Evolutionary conservation across 2,888 invertebrate genomes (phyloP), one percentile per base, ranked within the genome.

Genomic region (Parnassius orleans): DNA sequence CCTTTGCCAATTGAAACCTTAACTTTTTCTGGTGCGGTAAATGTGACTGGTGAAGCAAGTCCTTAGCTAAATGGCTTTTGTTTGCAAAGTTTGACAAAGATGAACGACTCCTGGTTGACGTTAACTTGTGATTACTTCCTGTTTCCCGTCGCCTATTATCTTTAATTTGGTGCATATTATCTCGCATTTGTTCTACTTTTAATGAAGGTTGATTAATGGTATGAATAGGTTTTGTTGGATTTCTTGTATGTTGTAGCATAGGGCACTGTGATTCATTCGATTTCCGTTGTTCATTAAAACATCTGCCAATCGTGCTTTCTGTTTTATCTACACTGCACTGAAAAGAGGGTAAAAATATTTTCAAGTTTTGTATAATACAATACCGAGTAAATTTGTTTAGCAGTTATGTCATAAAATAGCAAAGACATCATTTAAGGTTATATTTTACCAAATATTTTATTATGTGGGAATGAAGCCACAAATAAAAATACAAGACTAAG

Each of bases 1-100:
- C 98, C 81, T 97, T 97, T 64, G 96, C 96, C 75, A 97, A 85
- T 78, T 96, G 96, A 81, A 96, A 96, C 68, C 96, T 93, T 68
- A 96, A 87, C 80, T 96, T 96, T 86, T 96, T 96, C 74, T 96
- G 96, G 77, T 95, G 95, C 19, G 95, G 94, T n/a, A 94, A 94
- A 54, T 93, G 93, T 5, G 93, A 88, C 10, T 85, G 87, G 71
- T 91, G 93, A 61, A 89, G 75, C 65, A 87, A 79, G 69, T 87
- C 90, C 81, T 91, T 91, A 68, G 91, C 87, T 61, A 90, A 80
- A 71, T 90, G 90, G 67, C 86, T 87, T 81, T 92, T 92, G 63
- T 92, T 87, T 77, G 92, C 87, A 74, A 92, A 92, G 69, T 80
- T 86, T 57, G 90, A 89, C 5, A 92, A 73, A 1, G 92, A 92